phyloP scores from a whole-genome alignment of 2,888 invertebrate species.

The Parnassius glacialis region DNA sequence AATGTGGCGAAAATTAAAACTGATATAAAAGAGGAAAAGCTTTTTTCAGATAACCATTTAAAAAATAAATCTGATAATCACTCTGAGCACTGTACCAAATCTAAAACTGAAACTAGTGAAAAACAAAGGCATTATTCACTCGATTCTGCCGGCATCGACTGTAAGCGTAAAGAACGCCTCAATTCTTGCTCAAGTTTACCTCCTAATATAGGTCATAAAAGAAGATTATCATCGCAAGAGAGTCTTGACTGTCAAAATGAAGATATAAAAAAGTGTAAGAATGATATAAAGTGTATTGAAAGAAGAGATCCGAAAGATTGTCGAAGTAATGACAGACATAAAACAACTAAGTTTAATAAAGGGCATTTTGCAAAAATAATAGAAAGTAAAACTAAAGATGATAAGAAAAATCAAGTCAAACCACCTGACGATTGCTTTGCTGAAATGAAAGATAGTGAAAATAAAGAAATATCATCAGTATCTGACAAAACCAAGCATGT shows the following conservation, averaged over 20 bases:
- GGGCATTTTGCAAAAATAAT: constrained; percentile 80
- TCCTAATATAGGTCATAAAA: constrained; percentile 84
- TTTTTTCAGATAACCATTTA: constrained; percentile 35
- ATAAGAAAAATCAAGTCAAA: constrained; percentile 79
- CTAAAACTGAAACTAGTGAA: constrained; percentile 57
- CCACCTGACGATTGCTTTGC: constrained; percentile 65
- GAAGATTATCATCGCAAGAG: constrained; percentile 90
- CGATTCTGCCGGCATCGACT: constrained; percentile 67
- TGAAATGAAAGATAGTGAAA: constrained; percentile 57
- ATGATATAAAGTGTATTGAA: constrained; percentile 76
- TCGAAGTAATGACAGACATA: constrained; percentile 62
- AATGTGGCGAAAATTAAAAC: constrained; percentile 50
- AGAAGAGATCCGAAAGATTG: constrained; percentile 87
- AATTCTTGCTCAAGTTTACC: constrained; percentile 82
- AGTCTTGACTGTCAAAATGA: constrained; percentile 80
- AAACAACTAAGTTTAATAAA: constrained; percentile 81
- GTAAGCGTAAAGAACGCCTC: constrained; percentile 82
- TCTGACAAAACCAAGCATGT: constrained; percentile 50
- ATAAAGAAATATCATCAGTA: constrained; percentile 44
- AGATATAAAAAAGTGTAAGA: constrained; percentile 83
- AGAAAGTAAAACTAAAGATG: constrained; percentile 82
- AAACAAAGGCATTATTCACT: constrained; percentile 75
- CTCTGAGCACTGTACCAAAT: constrained; percentile 44
- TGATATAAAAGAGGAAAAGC: constrained; percentile 76
- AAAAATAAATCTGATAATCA: constrained; percentile 50